Evolutionary conservation across 2,797 vertebrate species (phyloP), one percentile per base, ranked within the genome.

Genomic region (Sarcoramphus papa): DNA sequence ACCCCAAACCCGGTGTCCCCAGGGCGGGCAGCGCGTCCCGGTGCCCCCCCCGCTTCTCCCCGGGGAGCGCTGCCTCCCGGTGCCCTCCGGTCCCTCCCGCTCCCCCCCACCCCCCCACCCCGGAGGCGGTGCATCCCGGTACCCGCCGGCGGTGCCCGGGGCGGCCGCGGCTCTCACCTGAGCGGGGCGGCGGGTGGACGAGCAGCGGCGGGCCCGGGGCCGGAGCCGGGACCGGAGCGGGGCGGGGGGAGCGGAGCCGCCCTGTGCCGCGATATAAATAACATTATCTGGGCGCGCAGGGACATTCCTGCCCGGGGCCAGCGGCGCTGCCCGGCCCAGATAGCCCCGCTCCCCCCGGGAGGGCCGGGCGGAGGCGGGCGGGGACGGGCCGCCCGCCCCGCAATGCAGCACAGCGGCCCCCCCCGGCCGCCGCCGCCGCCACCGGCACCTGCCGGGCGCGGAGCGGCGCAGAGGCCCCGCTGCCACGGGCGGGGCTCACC

Each of bases 211-310:
- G 94, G 94, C 74, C 70, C 97, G 97, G 97, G 93, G 96, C 77
- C 95, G 86, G 93, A 79, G 88, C 96, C 70, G 94, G 88, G 92
- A 93, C 95, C 96, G 88, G 91, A 84, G 86, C 83, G 70, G 83
- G 84, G 82, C 64, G 70, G 53, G 74, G 77, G 45, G 74, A 87
- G 81, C 63, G 91, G 91, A 92, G 85, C 96, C 93, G 92, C 96
- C 97, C 97, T 97, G 88, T 95, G 93, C 97, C 88, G 97, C 95
- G 97, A 98, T 98, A 98, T 98, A 98, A 98, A 98, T 98, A 98
- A 98, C 98, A 98, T 98, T 98, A 98, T 98, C 98, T 97, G 97
- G 54, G 79, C 91, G 90, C 97, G 98, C 97, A 98, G 98, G 98
- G 97, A 97, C 98, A 98, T 98, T 98, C 98, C 98, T 98, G 97